These are phyloP conservation scores for Scophthalmus maximus DNA, from an alignment of 2,113 vertebrate genomes.

Conservation along the genomic window DNA sequence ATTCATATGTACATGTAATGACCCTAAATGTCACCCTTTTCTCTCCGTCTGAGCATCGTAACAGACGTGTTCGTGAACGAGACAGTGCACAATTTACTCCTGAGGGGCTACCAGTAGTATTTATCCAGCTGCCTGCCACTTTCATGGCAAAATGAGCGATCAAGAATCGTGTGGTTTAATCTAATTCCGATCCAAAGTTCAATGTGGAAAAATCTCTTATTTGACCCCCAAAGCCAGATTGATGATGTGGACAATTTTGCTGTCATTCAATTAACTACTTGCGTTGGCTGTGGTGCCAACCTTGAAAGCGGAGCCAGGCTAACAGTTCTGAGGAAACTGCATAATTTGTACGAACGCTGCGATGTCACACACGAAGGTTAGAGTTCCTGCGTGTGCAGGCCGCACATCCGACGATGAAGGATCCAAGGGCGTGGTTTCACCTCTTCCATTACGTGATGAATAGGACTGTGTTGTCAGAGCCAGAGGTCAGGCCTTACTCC, in stretches of 20 bases:
- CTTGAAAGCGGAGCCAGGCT: not conserved
- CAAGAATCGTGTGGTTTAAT: not conserved
- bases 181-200: not conserved
- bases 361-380: conserved; percentile 29
- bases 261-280: conserved; percentile 24
- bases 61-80: not conserved
- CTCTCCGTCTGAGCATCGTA: not conserved
- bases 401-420: conserved; percentile 20
- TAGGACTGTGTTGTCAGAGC: conserved; percentile 10
- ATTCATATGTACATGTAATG: conserved; percentile 58
- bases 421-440: conserved; percentile 27
- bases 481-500: conserved; percentile 18
- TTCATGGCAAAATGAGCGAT: not conserved
- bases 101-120: not conserved
- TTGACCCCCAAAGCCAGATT: conserved; percentile 7
- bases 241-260: conserved; percentile 30
- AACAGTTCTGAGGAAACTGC: not conserved
- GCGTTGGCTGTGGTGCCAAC: conserved; percentile 4
- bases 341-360: conserved; percentile 7
- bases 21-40: conserved; percentile 24
- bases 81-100: conserved; percentile 22
- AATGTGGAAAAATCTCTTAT: not conserved
- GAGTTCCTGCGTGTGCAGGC: conserved; percentile 34
- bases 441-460: conserved; percentile 40
- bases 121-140: not conserved